Percentiles rank a stretch among this genome's conserved stretches.
Conservation (phyloP, 2,113 vertebrate genomes). For the Synchiropus splendidus region DNA sequence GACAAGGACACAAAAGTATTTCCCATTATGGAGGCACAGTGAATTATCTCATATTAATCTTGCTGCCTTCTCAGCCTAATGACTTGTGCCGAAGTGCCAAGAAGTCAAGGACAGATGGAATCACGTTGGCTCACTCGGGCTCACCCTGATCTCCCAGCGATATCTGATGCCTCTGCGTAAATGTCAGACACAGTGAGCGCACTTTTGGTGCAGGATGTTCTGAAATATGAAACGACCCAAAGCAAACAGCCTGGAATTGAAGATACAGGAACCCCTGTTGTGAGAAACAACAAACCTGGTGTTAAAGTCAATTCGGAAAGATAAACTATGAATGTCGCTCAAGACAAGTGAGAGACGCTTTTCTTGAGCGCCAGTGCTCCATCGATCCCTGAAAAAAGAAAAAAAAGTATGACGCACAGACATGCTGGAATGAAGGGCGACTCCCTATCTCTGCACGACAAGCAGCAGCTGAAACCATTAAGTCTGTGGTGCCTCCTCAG, state of each 20-base stretch:
- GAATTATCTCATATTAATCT: slow-evolving; percentile 60
- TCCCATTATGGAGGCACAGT: slow-evolving; percentile 41
- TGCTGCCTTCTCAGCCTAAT: slow-evolving; percentile 42
- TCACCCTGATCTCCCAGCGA: slow-evolving; percentile 13
- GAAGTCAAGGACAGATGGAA: slow-evolving; percentile 50
- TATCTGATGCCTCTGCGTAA: slow-evolving; percentile 10
- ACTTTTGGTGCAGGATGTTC: slow-evolving; percentile 5
- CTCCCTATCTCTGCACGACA: too few species aligned
- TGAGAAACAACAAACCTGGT: too few species aligned
- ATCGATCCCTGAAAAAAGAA: too few species aligned
- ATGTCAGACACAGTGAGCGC: slow-evolving; percentile 4
- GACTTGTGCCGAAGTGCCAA: slow-evolving; percentile 48
- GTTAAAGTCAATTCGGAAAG: too few species aligned
- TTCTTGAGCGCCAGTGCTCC: too few species aligned
- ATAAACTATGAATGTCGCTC: too few species aligned
- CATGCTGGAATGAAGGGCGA: too few species aligned
- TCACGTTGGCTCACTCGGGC: slow-evolving; percentile 16
- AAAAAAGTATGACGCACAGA: too few species aligned
- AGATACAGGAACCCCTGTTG: neutral
- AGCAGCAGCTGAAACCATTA: too few species aligned
- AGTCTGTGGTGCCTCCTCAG: too few species aligned
- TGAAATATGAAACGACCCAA: slow-evolving; percentile 2
- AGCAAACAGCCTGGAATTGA: neutral
- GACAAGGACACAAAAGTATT: slow-evolving; percentile 54
- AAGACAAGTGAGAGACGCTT: too few species aligned